Conservation (phyloP, 1,140 invertebrate species). For the Drosophila kikkawai region DNA sequence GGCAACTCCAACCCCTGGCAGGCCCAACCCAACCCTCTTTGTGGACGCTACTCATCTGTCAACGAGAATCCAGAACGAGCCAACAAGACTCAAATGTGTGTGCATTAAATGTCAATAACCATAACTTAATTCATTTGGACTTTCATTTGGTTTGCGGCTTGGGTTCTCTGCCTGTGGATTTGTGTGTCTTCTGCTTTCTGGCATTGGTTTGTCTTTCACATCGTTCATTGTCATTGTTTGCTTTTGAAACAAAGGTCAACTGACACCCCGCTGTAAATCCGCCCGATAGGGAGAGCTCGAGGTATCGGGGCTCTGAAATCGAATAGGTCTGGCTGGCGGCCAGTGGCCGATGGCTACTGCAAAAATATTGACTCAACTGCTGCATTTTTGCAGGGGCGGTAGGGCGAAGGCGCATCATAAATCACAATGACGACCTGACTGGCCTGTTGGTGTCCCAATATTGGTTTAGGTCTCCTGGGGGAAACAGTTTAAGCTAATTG, state of each 20-base stretch:
- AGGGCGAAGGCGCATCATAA: slow-evolving; percentile 20
- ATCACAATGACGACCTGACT: slow-evolving; percentile 41
- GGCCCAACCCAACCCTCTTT: neutral
- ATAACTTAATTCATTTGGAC: slow-evolving; percentile 47
- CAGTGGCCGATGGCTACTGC: slow-evolving; percentile 20
- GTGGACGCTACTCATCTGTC: slow-evolving; percentile 25
- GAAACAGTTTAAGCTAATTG: slow-evolving; percentile 50
- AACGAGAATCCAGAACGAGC: slow-evolving; percentile 20
- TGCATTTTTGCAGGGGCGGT: slow-evolving; percentile 23
- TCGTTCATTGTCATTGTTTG: slow-evolving; percentile 52
- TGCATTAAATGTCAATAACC: slow-evolving; percentile 53
- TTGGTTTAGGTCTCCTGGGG: slow-evolving; percentile 30
- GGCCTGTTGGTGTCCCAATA: slow-evolving; percentile 26
- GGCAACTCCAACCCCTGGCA: neutral
- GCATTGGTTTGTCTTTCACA: slow-evolving; percentile 49
- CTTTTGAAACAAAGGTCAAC: slow-evolving; percentile 47
- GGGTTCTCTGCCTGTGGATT: slow-evolving; percentile 21
- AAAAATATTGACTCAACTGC: slow-evolving; percentile 50
- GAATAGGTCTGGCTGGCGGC: slow-evolving; percentile 29
- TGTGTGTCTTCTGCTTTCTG: slow-evolving; percentile 7
- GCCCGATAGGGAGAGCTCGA: neutral
- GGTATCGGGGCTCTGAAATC: slow-evolving; percentile 37
- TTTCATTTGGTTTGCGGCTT: slow-evolving; percentile 41
- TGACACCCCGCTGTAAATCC: slow-evolving; percentile 21
- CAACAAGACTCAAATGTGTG: slow-evolving; percentile 19